Percentiles rank a stretch among this genome's conserved stretches.
Conservation (phyloP, 2,113 vertebrate species). For the Nothoprocta pentlandii region DNA sequence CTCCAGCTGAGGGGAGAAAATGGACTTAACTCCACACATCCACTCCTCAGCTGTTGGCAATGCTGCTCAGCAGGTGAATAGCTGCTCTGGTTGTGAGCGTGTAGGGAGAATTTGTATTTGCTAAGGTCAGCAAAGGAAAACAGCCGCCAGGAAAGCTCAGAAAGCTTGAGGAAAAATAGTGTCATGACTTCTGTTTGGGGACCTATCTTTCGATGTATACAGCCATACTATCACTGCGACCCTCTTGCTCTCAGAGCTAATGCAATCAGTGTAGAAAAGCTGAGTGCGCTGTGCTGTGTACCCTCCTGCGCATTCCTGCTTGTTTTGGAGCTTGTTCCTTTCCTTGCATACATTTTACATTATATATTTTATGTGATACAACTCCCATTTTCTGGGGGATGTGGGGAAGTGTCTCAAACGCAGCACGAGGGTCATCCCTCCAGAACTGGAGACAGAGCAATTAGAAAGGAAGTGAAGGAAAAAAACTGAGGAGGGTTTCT, state of each 20-base stretch:
- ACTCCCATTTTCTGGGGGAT: not conserved
- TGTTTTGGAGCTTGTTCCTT: not conserved
- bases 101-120: not conserved
- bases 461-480: not conserved
- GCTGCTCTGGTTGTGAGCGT: not conserved
- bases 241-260: not conserved
- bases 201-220: not conserved
- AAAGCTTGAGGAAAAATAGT: not conserved
- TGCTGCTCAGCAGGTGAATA: not conserved
- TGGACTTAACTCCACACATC: accelerated
- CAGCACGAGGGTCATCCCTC: not conserved
- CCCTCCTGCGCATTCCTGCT: no score
- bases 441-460: not conserved
- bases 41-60: not conserved
- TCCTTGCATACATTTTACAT: not conserved
- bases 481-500: not conserved
- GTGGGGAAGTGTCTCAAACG: not conserved
- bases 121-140: not conserved
- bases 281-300: not conserved
- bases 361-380: not conserved
- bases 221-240: accelerated
- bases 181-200: not conserved
- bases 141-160: accelerated
- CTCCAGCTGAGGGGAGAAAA: not conserved
- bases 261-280: not conserved